Conservation (phyloP, 2,113 vertebrate genomes). For the Burhinus bistriatus region DNA sequence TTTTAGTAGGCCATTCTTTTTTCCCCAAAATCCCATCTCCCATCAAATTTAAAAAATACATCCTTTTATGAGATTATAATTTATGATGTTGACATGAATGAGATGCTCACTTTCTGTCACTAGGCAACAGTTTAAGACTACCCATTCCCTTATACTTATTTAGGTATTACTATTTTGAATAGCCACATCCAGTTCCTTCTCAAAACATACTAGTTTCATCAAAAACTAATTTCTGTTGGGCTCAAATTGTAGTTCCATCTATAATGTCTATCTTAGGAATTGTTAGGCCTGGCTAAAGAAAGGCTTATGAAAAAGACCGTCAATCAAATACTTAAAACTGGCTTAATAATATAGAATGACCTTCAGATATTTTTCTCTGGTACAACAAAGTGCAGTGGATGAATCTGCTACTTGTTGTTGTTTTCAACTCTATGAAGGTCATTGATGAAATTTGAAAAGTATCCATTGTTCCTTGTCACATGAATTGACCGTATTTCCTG, state of each 20-base stretch:
- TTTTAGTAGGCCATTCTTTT: not conserved
- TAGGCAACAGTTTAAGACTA: not conserved
- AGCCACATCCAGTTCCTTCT: not conserved
- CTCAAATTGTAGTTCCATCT: not conserved
- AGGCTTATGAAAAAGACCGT: not conserved
- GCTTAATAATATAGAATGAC: not conserved
- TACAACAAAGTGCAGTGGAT: not conserved
- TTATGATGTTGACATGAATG: not conserved
- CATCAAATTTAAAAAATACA: not conserved
- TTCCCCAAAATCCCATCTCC: not conserved
- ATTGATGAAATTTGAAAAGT: not conserved
- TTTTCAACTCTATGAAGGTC: not conserved
- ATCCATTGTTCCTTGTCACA: not conserved
- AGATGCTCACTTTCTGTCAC: not conserved
- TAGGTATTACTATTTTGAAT: not conserved
- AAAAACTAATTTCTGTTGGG: not conserved
- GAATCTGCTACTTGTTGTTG: not conserved
- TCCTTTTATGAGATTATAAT: not conserved
- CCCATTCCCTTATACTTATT: not conserved
- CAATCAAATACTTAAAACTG: not conserved
- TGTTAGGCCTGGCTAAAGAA: not conserved
- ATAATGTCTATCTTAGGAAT: not conserved
- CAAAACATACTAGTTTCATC: not conserved
- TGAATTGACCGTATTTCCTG: not conserved
- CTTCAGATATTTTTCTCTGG: not conserved